Percentiles rank a stretch among this genome's conserved stretches.
These are phyloP conservation scores for Stichopus chloronotus DNA, from an alignment of 35 echinoderm and acorn worm species.

Conservation along the genomic window DNA sequence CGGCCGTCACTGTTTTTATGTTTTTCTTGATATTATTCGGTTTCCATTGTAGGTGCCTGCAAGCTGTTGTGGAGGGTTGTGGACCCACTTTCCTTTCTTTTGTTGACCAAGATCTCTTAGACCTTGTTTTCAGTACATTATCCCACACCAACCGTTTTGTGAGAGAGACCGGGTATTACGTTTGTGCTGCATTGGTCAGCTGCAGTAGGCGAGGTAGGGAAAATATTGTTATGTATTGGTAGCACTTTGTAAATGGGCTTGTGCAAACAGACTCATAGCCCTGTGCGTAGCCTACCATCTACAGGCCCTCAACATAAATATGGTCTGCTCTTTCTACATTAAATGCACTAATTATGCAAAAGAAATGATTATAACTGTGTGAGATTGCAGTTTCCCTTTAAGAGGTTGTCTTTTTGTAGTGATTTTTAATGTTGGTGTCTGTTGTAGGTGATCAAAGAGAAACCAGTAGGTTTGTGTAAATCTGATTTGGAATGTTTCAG, in stretches of 20 bases:
- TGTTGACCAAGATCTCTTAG: conserved; percentile 85
- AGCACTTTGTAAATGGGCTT: background rate
- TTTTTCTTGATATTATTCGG: too few relatives aligned
- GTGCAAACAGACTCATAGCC: background rate
- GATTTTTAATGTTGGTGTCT: too few relatives aligned
- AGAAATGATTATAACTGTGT: too few relatives aligned
- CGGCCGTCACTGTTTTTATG: too few relatives aligned
- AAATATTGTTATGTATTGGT: background rate
- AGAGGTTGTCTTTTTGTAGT: too few relatives aligned
- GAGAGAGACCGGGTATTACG: conserved; percentile 93
- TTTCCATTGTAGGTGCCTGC: conserved; percentile 73
- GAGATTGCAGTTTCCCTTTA: too few relatives aligned
- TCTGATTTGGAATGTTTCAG: too few relatives aligned
- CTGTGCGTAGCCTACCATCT: background rate
- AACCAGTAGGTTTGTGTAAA: too few relatives aligned
- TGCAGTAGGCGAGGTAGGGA: conserved; percentile 37
- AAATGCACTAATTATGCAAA: too few relatives aligned
- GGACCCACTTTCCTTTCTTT: conserved; percentile 69
- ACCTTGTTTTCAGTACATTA: conserved; percentile 85
- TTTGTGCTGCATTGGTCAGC: conserved; percentile 84
- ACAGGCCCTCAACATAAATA: too few relatives aligned
- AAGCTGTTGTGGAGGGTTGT: conserved; percentile 93
- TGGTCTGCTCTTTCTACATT: too few relatives aligned
- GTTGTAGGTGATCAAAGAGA: too few relatives aligned
- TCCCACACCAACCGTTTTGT: conserved; percentile 98